A percentile compares a stretch with the other conserved stretches of the same genome.
Conservation (phyloP, 2,888 invertebrate species). For the Drosophila borealis region DNA sequence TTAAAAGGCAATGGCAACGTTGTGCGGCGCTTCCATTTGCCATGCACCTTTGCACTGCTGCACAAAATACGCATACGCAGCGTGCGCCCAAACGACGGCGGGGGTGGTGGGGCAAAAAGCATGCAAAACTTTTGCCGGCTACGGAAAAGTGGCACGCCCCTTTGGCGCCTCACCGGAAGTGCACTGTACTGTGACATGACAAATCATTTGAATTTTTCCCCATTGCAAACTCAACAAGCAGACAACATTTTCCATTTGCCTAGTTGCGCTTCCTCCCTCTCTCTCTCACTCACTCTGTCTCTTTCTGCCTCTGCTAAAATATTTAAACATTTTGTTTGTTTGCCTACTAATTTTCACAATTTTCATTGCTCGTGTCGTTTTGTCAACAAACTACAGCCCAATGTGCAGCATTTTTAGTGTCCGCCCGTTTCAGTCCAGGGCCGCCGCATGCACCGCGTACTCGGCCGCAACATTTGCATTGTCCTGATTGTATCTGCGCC, state of each 20-base stretch:
- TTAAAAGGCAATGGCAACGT: slow-evolving; percentile 62
- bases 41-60: slow-evolving; percentile 27
- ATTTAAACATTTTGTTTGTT: slow-evolving; percentile 66
- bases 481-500: slow-evolving; percentile 39
- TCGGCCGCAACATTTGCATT: slow-evolving; percentile 40
- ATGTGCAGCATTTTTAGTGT: slow-evolving; percentile 23
- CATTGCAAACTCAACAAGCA: slow-evolving; percentile 16
- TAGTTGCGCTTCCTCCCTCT: background rate
- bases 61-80: slow-evolving; percentile 53
- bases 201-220: slow-evolving; percentile 71
- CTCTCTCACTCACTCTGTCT: background rate
- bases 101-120: background rate
- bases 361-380: slow-evolving; percentile 29
- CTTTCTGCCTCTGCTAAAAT: slow-evolving; percentile 45
- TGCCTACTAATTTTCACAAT: slow-evolving; percentile 63
- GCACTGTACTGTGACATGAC: slow-evolving; percentile 66
- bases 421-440: slow-evolving; percentile 6
- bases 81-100: slow-evolving; percentile 13
- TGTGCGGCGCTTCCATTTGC: slow-evolving; percentile 9
- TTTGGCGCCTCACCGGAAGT: slow-evolving; percentile 48
- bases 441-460: slow-evolving; percentile 8
- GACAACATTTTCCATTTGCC: slow-evolving; percentile 45
- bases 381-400: slow-evolving; percentile 20
- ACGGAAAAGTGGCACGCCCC: slow-evolving; percentile 23
- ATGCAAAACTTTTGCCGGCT: slow-evolving; percentile 32